Percentiles rank a stretch among this genome's conserved stretches.
Conservation (phyloP, 2,113 vertebrate species). For the Scartelaos histophorus region DNA sequence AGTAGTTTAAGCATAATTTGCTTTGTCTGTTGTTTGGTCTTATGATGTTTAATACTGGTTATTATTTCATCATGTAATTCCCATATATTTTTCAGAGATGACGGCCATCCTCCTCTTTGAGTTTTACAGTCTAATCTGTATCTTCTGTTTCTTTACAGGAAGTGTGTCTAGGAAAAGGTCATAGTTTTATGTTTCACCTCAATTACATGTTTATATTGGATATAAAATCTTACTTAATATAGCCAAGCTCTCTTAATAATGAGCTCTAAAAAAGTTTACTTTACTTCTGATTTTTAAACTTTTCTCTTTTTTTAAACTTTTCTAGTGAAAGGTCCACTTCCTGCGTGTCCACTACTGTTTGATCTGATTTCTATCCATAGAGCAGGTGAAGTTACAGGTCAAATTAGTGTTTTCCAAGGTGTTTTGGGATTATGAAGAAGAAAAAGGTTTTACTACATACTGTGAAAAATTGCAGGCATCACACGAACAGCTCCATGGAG, state of each 20-base stretch:
- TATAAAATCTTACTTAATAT: no score
- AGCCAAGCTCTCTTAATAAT: no score
- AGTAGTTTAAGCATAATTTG: not conserved
- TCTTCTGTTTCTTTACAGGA: not conserved
- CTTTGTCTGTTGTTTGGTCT: not conserved
- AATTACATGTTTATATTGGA: no score
- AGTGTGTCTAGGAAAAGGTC: not conserved
- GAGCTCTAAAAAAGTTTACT: not conserved
- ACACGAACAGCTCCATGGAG: not conserved
- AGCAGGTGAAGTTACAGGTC: not conserved
- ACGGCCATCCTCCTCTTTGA: no score
- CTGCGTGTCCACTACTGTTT: not conserved
- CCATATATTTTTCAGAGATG: not conserved
- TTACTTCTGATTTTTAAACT: not conserved
- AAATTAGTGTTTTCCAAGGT: not conserved
- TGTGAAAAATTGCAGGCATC: not conserved
- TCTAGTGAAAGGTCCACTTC: not conserved
- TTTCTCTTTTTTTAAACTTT: not conserved
- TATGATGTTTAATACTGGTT: not conserved
- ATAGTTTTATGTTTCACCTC: no score
- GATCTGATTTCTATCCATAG: not conserved
- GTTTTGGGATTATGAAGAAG: not conserved
- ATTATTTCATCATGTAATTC: not conserved
- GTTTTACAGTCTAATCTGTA: not conserved
- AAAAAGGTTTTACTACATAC: not conserved